These are phyloP conservation scores for Melanotaenia duboulayi DNA, from an alignment of 2,113 vertebrate species.

Conservation along the genomic window DNA sequence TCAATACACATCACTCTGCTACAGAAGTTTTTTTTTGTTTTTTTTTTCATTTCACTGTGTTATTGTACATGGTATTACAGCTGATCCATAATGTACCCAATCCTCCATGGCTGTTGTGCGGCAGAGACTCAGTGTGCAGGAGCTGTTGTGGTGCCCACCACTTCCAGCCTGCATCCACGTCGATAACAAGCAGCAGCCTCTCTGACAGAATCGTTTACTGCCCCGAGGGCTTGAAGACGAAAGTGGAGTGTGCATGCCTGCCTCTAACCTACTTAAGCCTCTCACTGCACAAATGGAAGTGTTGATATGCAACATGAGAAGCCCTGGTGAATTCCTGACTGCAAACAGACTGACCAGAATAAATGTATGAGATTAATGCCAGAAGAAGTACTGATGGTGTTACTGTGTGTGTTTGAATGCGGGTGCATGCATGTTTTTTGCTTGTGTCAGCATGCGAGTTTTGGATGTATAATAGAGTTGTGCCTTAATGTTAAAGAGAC, in stretches of 20 bases:
- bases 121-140: conserved; percentile 21
- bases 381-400: conserved; percentile 50
- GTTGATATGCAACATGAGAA: conserved; percentile 80
- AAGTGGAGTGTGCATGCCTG: conserved; percentile 69
- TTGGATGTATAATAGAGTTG: conserved; percentile 14
- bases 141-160: conserved; percentile 37
- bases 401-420: conserved; percentile 12
- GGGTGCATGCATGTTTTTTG: conserved; percentile 34
- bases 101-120: conserved; percentile 35
- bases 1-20: conserved; percentile 21
- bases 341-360: conserved; percentile 71
- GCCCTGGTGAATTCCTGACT: conserved; percentile 76
- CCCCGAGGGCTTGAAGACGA: conserved; percentile 68
- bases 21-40: conserved; percentile 9
- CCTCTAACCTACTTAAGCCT: conserved; percentile 77
- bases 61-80: conserved; percentile 22
- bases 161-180: conserved; percentile 63
- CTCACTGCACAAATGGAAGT: conserved; percentile 74
- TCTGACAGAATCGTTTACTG: conserved; percentile 76
- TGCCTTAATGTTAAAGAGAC: conserved; percentile 10
- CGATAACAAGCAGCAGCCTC: conserved; percentile 76
- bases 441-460: conserved; percentile 44
- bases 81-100: conserved; percentile 33
- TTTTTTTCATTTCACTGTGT: neutral
- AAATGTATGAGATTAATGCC: conserved; percentile 70